Evolutionary conservation across 2,888 invertebrate species (phyloP), one percentile per base, ranked within the genome.

Genomic region (Heliconius ismenius): DNA sequence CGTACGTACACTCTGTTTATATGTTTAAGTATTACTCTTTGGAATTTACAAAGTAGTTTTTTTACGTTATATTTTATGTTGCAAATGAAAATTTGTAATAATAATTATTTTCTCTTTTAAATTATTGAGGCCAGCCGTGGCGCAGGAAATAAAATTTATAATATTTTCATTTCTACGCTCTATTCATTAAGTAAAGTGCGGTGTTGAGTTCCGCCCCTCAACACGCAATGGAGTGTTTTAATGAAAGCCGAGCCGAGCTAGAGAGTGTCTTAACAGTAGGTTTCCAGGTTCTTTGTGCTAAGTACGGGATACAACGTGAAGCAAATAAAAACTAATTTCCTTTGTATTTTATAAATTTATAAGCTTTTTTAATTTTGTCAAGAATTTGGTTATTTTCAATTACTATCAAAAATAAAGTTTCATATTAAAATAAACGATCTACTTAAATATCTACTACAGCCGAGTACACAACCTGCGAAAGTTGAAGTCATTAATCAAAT

Each of bases 401-500:
- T 15, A 24, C 13, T 62, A 24, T 62, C 13, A 6, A 62, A 26
- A 0, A 13, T 26, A 11, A 24, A 67, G 21, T 54, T 69, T 21
- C 21, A 58, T 58, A n/a, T 58, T 49, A 49, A 49, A 49, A 70
- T 58, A 70, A 54, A 58, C 32, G 32, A 58, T 70, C 7, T 9
- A 70, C n/a, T 15, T 28, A 32, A 58, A n/a, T 32, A 32, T n/a
- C 58, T 58, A 32, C 69, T 54, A 54, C 69, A 69, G n/a, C 3
- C 69, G 21, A 54, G 49, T 32, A 58, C 28, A 70, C n/a, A 70
- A 70, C 24, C 54, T 32, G 21, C 15, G 13, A n/a, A 58, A 70
- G 32, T 70, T 58, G n/a, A n/a, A 32, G 32, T 24, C 58, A 58
- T 70, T 70, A 70, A 70, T 70, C 58, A 70, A 70, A 15, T 32